phyloP scores from a whole-genome alignment of 2,797 vertebrate species.

The Chelonia mydas region DNA sequence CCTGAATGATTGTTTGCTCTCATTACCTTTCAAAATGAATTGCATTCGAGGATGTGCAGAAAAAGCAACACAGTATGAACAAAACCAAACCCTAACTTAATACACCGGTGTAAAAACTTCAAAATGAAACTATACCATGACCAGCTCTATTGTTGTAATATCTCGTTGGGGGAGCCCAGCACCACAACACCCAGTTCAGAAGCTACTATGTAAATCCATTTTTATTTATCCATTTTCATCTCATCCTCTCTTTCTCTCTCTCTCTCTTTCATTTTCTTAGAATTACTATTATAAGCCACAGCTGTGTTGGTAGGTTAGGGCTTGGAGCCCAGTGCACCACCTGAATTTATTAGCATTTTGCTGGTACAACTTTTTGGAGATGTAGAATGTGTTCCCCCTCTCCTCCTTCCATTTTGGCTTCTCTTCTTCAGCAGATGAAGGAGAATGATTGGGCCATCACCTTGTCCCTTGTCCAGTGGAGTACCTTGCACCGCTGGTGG shows the following conservation, averaged over 20 bases:
- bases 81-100: background rate
- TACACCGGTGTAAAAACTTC: conserved; percentile 8
- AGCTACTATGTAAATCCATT: background rate
- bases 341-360: background rate
- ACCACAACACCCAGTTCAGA: background rate
- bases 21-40: conserved; percentile 6
- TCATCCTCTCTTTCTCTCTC: background rate
- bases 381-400: background rate
- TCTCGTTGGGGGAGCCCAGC: background rate
- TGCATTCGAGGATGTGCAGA: conserved; percentile 10
- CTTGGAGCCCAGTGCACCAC: background rate
- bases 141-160: background rate
- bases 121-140: background rate
- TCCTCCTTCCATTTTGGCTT: background rate
- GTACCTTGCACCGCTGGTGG: background rate
- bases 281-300: background rate
- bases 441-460: background rate
- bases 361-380: background rate
- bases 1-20: conserved; percentile 1
- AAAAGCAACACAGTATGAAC: background rate
- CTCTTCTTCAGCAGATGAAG: background rate
- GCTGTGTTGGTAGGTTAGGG: background rate
- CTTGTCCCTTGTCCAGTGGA: background rate
- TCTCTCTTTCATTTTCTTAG: background rate
- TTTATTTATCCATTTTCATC: background rate